These are phyloP conservation scores for Myotis vivesi DNA, from an alignment of 2,797 vertebrate genomes.

Conservation along the genomic window DNA sequence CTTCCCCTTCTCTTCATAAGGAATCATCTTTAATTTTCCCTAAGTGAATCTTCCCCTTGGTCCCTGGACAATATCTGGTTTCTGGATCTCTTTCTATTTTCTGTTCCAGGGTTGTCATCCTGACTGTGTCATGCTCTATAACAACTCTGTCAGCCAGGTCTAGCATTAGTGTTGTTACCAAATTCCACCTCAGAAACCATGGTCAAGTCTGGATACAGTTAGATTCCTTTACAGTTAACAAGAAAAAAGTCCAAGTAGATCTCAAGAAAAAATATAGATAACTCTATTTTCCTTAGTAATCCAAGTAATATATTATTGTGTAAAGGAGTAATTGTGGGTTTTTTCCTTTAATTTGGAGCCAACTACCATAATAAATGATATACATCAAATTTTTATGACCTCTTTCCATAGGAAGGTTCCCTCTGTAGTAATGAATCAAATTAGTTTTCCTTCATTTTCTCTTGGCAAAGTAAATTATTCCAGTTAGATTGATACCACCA, in stretches of 20 bases:
- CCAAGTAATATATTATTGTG: not conserved
- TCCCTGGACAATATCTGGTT: not conserved
- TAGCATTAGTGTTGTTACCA: not conserved
- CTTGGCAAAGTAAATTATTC: constrained; percentile 50
- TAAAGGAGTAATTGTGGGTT: not conserved
- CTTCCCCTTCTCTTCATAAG: not conserved
- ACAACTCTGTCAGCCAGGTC: not conserved
- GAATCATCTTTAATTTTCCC: not conserved
- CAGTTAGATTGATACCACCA: constrained; percentile 15
- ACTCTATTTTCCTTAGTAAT: not conserved
- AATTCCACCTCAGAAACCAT: not conserved
- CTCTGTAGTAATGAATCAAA: not conserved
- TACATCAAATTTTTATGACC: not conserved
- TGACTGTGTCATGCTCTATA: not conserved
- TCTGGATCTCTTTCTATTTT: not conserved
- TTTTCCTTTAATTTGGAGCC: not conserved
- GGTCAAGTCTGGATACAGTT: not conserved
- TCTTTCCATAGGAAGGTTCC: not conserved
- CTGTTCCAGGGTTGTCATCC: not conserved
- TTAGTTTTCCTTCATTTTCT: constrained; percentile 40
- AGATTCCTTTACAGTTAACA: not conserved
- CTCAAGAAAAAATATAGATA: not conserved
- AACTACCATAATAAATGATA: not conserved
- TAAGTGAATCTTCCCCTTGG: not conserved
- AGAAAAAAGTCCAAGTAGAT: not conserved